phyloP scores from a whole-genome alignment of 2,113 vertebrate species.

The Zapornia atra region DNA sequence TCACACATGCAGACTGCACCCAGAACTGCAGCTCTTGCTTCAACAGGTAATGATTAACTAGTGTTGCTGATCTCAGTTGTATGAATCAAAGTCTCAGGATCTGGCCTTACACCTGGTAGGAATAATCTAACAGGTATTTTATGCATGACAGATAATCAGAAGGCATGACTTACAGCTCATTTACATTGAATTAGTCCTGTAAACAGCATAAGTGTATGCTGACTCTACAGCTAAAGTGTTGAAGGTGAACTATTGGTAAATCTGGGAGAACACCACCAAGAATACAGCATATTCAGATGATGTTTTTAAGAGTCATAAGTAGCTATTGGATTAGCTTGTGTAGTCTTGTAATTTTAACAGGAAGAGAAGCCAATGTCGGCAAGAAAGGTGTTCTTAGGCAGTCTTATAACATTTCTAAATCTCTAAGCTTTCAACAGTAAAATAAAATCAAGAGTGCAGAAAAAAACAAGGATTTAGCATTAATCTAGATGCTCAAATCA shows the following conservation, averaged over 20 bases:
- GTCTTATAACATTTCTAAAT: not conserved
- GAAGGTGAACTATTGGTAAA: not conserved
- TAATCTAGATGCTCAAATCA: not conserved
- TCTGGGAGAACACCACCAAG: not conserved
- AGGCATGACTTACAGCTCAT: not conserved
- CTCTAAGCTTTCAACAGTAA: not conserved
- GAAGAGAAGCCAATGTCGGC: not conserved
- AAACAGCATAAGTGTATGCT: not conserved
- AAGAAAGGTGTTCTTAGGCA: not conserved
- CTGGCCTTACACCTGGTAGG: not conserved
- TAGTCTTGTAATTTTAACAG: not conserved
- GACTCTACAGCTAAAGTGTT: not conserved
- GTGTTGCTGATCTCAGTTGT: not conserved
- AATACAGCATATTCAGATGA: not conserved
- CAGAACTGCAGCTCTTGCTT: not conserved
- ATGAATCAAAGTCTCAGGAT: not conserved
- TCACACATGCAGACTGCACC: not conserved
- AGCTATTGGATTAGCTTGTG: not conserved
- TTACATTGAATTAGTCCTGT: not conserved
- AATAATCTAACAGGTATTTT: not conserved
- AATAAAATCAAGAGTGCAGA: not conserved
- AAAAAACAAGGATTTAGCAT: not conserved
- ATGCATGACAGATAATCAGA: not conserved
- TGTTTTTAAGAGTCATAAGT: not conserved
- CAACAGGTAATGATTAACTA: not conserved